Conservation (phyloP, 2,113 vertebrate genomes). For the Dicrurus megarhynchus region DNA sequence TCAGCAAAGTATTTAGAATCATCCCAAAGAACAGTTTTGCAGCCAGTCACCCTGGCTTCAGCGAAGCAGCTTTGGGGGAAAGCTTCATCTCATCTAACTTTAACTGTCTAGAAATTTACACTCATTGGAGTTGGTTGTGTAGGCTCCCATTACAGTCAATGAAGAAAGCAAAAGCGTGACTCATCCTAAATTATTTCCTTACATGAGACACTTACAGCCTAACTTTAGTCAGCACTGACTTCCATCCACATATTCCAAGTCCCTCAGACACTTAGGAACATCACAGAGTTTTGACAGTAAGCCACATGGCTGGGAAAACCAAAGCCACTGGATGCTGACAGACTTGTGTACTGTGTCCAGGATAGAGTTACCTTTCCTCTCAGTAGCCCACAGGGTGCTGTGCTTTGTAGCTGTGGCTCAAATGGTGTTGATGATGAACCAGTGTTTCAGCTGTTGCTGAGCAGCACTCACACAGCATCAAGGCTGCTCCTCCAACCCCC, state of each 20-base stretch:
- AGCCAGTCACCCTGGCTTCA: not conserved
- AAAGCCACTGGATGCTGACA: not conserved
- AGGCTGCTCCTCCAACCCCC: not conserved
- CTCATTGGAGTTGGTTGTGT: not conserved
- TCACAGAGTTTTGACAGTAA: not conserved
- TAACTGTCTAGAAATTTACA: not conserved
- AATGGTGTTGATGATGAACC: fast-evolving
- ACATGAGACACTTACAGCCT: not conserved
- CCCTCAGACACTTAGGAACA: not conserved
- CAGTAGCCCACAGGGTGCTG: not conserved
- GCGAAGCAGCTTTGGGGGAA: not conserved
- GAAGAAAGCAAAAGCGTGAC: not conserved
- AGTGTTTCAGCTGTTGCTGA: not conserved
- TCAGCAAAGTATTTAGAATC: not conserved
- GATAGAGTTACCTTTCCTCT: not conserved
- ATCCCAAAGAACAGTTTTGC: not conserved
- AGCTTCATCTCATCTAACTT: not conserved
- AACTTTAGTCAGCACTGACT: not conserved
- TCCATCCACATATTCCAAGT: not conserved
- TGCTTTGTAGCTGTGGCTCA: not conserved
- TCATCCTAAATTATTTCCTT: not conserved
- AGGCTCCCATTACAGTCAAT: not conserved
- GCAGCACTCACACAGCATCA: not conserved
- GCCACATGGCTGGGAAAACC: not conserved
- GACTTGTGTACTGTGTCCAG: not conserved